Percentiles rank a stretch among this genome's conserved stretches.
phyloP scores from a whole-genome alignment of 2,113 vertebrate genomes.

The Genyomyrus donnyi region DNA sequence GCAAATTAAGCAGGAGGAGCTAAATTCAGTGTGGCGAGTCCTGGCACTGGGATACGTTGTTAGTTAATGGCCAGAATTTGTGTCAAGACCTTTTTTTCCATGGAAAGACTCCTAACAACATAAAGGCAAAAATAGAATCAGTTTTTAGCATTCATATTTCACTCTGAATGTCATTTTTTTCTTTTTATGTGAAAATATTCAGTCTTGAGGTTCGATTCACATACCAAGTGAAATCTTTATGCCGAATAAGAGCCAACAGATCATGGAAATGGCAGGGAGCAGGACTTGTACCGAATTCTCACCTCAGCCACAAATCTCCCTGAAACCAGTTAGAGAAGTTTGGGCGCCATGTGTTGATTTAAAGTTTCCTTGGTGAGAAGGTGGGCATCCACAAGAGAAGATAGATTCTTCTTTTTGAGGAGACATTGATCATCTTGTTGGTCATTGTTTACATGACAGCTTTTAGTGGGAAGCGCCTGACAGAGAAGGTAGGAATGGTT shows the following conservation, averaged over 20 bases:
- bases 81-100: not conserved
- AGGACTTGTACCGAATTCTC: not conserved
- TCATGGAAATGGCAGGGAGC: not conserved
- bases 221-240: not conserved
- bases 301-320: not conserved
- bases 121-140: not conserved
- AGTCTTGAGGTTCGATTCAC: not conserved
- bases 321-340: not conserved
- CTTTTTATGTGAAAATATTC: not conserved
- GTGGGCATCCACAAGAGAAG: not conserved
- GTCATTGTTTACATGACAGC: not conserved
- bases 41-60: not conserved
- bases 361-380: not conserved
- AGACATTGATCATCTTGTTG: constrained; percentile 6
- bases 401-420: not conserved
- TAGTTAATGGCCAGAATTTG: constrained; percentile 4
- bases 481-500: not conserved
- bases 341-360: not conserved
- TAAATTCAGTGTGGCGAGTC: not conserved
- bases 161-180: not conserved
- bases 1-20: not conserved
- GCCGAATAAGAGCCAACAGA: not conserved
- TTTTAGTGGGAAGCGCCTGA: not conserved
- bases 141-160: not conserved
- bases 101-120: not conserved